These are phyloP conservation scores for Synergus itoensis DNA, from an alignment of 2,888 invertebrate species.

Conservation along the genomic window DNA sequence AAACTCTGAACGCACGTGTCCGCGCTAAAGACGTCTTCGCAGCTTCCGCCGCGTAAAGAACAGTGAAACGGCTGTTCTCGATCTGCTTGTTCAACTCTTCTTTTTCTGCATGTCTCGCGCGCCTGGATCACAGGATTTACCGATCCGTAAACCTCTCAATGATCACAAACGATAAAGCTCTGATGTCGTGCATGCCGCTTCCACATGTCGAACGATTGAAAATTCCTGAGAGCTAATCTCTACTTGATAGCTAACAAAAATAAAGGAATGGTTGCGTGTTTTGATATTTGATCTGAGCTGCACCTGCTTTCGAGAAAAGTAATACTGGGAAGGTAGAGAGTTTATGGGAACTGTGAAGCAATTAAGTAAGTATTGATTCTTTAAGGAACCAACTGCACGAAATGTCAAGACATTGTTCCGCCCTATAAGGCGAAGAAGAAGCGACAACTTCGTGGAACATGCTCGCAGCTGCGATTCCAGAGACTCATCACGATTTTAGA, in stretches of 20 bases:
- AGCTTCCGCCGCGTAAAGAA: slow-evolving; percentile 39
- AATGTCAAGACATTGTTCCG: background rate
- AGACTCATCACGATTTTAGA: slow-evolving; percentile 38
- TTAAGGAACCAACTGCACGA: slow-evolving; percentile 7
- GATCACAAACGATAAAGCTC: background rate
- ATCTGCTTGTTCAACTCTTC: slow-evolving; percentile 7
- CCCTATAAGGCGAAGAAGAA: slow-evolving; percentile 25
- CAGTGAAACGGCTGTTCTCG: slow-evolving; percentile 41
- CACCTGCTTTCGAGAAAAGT: background rate
- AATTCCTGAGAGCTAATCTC: background rate
- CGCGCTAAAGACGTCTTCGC: slow-evolving; percentile 36
- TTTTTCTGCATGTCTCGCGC: slow-evolving; percentile 15
- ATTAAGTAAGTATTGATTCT: slow-evolving; percentile 19
- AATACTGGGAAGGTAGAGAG: background rate
- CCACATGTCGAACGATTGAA: background rate
- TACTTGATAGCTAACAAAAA: background rate
- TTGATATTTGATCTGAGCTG: background rate
- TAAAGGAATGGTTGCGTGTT: background rate
- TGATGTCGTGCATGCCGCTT: background rate
- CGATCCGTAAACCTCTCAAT: slow-evolving; percentile 12
- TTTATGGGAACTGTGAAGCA: background rate
- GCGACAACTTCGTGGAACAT: slow-evolving; percentile 35
- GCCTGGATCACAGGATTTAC: slow-evolving; percentile 19
- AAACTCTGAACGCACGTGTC: slow-evolving; percentile 37
- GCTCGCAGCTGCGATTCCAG: slow-evolving; percentile 28